phyloP scores from a whole-genome alignment of 2,113 vertebrate genomes.

The Desmodus rotundus region DNA sequence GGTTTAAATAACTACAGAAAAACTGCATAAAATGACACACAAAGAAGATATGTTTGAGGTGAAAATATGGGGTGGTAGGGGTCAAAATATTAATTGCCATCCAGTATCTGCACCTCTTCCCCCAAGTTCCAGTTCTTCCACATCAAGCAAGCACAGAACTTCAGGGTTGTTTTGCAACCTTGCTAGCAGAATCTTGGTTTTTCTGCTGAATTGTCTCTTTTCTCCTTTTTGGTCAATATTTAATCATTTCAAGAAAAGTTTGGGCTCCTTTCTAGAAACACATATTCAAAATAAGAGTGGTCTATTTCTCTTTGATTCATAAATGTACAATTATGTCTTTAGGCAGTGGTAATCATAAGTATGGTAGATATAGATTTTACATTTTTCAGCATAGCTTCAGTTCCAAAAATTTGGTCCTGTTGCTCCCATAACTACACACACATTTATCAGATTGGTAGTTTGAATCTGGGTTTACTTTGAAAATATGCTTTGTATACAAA shows the following conservation, averaged over 20 bases:
- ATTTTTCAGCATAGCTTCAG: neutral
- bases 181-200: neutral
- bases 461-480: neutral
- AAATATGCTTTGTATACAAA: neutral
- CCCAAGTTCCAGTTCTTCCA: neutral
- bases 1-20: neutral
- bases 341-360: neutral
- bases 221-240: neutral
- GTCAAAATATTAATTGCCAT: neutral
- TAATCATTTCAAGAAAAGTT: conserved; percentile 17
- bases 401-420: neutral
- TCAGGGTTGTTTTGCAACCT: neutral
- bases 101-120: neutral
- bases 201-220: neutral
- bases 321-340: neutral
- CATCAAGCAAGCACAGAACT: neutral
- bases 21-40: neutral
- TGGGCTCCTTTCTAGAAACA: conserved; percentile 10
- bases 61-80: neutral
- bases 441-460: conserved; percentile 34
- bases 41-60: neutral
- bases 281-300: neutral
- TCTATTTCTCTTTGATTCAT: neutral
- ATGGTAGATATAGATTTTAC: neutral
- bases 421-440: neutral